Evolutionary conservation across 2,113 vertebrate species (phyloP).

Genomic region (Rhadina sibilatrix): DNA sequence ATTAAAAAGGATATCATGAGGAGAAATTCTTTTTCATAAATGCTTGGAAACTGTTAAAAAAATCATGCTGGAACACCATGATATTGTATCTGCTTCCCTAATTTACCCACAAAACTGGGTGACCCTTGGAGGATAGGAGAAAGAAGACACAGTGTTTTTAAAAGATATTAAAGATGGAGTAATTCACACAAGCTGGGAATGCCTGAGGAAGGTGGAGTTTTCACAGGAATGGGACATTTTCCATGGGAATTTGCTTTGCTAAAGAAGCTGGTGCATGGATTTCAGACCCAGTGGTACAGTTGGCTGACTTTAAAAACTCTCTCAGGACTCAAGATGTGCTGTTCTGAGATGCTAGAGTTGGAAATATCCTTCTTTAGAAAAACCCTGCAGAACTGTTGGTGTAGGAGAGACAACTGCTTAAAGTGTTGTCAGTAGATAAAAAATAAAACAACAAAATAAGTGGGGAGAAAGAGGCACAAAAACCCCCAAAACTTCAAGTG

Average conservation of each 20-base stretch:
- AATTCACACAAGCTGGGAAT: background rate
- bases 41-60: background rate
- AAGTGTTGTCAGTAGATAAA: background rate
- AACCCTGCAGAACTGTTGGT: background rate
- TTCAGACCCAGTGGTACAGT: background rate
- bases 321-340: background rate
- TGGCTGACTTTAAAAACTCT: background rate
- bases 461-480: background rate
- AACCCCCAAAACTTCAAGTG: background rate
- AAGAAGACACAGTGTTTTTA: background rate
- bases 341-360: background rate
- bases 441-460: fast-evolving
- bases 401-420: background rate
- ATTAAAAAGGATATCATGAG: background rate
- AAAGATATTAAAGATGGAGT: background rate
- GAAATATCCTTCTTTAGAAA: background rate
- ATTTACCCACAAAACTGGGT: background rate
- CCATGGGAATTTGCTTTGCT: background rate
- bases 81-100: background rate
- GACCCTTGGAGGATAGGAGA: background rate
- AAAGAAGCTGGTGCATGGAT: background rate
- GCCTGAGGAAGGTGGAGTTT: background rate
- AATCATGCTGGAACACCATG: background rate
- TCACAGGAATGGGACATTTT: background rate
- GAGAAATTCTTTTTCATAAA: background rate